Evolutionary conservation across 2,888 invertebrate species (phyloP).

Genomic region (Abscondita cerata): DNA sequence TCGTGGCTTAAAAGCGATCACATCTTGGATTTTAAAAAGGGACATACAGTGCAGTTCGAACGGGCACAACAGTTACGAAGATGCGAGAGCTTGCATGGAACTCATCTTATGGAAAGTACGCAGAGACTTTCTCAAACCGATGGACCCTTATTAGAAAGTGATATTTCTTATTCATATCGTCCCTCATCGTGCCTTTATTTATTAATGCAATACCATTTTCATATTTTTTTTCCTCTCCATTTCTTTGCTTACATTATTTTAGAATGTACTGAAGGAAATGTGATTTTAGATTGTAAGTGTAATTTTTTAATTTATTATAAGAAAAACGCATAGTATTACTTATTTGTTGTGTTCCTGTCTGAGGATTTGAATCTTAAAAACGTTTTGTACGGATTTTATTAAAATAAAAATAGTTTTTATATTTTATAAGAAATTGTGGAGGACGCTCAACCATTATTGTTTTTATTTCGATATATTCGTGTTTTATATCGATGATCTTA

Average conservation of each 20-base stretch:
- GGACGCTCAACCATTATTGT: no score
- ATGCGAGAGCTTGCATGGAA: slow-evolving; percentile 89
- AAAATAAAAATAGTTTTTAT: neutral
- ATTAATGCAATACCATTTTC: slow-evolving; percentile 23
- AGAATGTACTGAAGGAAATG: slow-evolving; percentile 35
- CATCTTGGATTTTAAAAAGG: slow-evolving; percentile 73
- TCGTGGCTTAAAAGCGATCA: slow-evolving; percentile 81
- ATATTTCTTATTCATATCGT: slow-evolving; percentile 9
- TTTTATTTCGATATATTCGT: no score
- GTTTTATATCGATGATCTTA: neutral
- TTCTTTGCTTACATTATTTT: slow-evolving; percentile 29
- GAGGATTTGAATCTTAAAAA: slow-evolving; percentile 13
- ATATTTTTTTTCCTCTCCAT: slow-evolving; percentile 18
- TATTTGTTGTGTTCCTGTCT: slow-evolving; percentile 23
- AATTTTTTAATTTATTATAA: slow-evolving; percentile 23
- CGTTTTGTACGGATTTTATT: slow-evolving; percentile 19
- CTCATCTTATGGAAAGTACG: slow-evolving; percentile 81
- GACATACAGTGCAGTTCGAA: slow-evolving; percentile 79
- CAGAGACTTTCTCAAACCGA: slow-evolving; percentile 57
- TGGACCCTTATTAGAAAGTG: slow-evolving; percentile 22
- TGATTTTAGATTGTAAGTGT: slow-evolving; percentile 32
- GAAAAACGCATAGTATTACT: slow-evolving; percentile 22
- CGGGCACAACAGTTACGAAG: slow-evolving; percentile 93
- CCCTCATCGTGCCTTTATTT: slow-evolving; percentile 31
- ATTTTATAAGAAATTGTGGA: slow-evolving; percentile 18